Conservation (phyloP, 2,888 invertebrate genomes). For the Fissipunctia ypsillon region DNA sequence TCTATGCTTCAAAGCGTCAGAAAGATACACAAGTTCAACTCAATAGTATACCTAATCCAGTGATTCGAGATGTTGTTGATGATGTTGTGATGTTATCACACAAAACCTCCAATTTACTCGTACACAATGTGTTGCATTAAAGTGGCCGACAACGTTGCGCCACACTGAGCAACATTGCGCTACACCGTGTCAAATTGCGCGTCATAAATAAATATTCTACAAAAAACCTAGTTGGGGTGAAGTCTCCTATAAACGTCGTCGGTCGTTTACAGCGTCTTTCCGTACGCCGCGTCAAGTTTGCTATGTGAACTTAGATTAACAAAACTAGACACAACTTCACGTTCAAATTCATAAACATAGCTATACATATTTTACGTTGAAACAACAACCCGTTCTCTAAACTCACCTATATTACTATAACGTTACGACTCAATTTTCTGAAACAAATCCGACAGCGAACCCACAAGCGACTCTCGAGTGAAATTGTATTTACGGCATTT, state of each 20-base stretch:
- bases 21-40: not conserved
- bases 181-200: not conserved
- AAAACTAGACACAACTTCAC: not conserved
- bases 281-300: not conserved
- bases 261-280: no score
- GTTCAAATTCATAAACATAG: not conserved
- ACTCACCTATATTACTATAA: not conserved
- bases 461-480: not conserved
- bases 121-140: conserved; percentile 10
- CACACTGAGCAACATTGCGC: conserved; percentile 15
- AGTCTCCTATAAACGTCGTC: not conserved
- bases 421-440: not conserved
- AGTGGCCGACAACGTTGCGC: conserved; percentile 7
- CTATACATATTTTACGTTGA: not conserved
- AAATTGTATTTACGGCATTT: not conserved
- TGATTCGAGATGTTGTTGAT: not conserved
- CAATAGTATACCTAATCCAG: not conserved
- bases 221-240: not conserved
- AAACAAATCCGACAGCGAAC: not conserved
- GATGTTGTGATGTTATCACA: no score
- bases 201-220: conserved; percentile 16
- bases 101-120: not conserved
- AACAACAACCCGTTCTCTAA: not conserved
- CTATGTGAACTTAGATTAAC: not conserved
- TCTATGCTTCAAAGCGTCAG: not conserved